Evolutionary conservation across 2,113 vertebrate species (phyloP), one percentile per base, ranked within the genome.

Genomic region (Lethenteron camtschaticum): DNA sequence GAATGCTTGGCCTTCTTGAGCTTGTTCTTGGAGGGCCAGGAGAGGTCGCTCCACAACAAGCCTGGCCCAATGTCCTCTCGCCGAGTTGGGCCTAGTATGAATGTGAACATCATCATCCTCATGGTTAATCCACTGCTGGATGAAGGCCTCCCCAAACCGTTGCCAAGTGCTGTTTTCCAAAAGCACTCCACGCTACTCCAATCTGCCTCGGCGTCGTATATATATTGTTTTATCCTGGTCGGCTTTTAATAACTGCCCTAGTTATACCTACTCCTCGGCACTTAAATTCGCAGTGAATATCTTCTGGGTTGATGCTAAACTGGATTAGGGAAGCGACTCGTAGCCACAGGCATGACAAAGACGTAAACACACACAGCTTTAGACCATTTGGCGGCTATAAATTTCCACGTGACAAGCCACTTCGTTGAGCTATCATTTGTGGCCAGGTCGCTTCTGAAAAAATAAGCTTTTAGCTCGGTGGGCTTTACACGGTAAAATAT

Each of bases 31-130:
- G 41, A 41, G 4, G 41, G 41, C 41, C 41, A 41, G 41, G 75
- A 73, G 56, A 89, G 76, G 72, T 91, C 88, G 83, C 87, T 87
- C 85, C 87, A 89, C 11, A 96, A 76, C 71, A 90, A 74, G 0
- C 83, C 85, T 0, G 80, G 78, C 56, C 75, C 74, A 68, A 85
- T 77, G 1, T 69, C 6, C 2, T 6, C 73, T 74, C 80, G 81
- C 71, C 76, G 76, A 18, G 79, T 82, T 4, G 79, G 81, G 16
- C 87, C 91, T 94, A 74, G 3, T 0, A 12, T 58, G 9, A 24
- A 7, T 12, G 57, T 1, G 13, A 9, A 55, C 16, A 20, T 55
- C 11, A 12, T 56, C 11, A 16, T 10, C 4, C 13, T 69, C 12
- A 2, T 6, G 18, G 8, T 20, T 55, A 16, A 13, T 16, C 18